Conservation (phyloP, 2,113 vertebrate species). For the Peromyscus californicus region DNA sequence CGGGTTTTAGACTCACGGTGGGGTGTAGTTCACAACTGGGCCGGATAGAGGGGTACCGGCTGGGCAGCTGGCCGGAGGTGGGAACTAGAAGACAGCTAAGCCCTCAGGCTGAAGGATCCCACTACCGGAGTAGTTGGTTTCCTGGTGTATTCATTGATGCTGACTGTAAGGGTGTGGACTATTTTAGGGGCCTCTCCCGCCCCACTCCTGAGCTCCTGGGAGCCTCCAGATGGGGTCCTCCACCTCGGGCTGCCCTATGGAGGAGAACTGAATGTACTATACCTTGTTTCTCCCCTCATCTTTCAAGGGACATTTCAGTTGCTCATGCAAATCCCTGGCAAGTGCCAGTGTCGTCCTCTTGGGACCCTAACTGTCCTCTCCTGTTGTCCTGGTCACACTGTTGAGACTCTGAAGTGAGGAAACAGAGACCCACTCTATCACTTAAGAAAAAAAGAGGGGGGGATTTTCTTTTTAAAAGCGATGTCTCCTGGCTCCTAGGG, state of each 20-base stretch:
- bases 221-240: too few species aligned
- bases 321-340: accelerated
- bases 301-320: background rate
- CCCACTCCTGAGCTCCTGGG: background rate
- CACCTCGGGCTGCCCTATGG: background rate
- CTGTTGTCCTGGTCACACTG: background rate
- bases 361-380: background rate
- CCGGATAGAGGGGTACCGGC: background rate
- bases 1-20: background rate
- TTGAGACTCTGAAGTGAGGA: background rate
- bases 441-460: background rate
- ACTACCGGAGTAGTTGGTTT: accelerated
- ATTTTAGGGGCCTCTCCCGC: background rate
- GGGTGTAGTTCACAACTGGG: background rate
- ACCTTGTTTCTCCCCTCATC: accelerated
- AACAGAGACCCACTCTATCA: background rate
- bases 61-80: too few species aligned
- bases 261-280: background rate
- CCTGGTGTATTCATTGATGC: background rate
- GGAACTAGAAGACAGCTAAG: too few species aligned
- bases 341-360: background rate
- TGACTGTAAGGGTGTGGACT: background rate
- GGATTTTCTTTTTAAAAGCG: background rate
- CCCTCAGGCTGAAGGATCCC: background rate
- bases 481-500: background rate